Conservation (phyloP, 1,140 invertebrate species). For the Ectropis grisescens region DNA sequence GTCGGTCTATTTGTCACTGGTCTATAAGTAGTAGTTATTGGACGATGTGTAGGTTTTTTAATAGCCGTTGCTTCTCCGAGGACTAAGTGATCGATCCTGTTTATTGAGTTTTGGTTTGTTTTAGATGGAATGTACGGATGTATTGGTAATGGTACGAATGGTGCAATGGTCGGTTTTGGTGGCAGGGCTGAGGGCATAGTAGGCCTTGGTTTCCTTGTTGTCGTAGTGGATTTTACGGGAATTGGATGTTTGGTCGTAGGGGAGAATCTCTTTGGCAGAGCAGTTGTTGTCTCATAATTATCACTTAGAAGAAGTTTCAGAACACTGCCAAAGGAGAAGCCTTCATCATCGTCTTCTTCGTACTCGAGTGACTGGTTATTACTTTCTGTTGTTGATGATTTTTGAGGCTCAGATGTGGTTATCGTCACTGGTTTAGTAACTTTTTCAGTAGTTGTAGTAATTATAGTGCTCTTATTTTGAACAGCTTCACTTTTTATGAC, state of each 20-base stretch:
- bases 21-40: constrained; percentile 12
- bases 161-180: constrained; percentile 12
- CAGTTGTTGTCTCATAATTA: constrained; percentile 44
- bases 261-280: constrained; percentile 17
- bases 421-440: no score
- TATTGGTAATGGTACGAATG: constrained; percentile 31
- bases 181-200: constrained; percentile 6
- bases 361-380: constrained; percentile 27
- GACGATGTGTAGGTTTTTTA: constrained; percentile 23
- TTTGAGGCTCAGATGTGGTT: no score
- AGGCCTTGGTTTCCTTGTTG: constrained; percentile 3
- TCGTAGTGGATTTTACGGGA: constrained; percentile 18
- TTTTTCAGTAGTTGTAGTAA: constrained; percentile 14
- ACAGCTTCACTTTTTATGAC: no score
- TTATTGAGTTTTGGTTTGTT: constrained; percentile 24
- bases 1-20: constrained; percentile 11
- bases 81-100: constrained; percentile 53
- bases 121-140: constrained; percentile 29
- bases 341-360: constrained; percentile 59
- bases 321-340: constrained; percentile 72
- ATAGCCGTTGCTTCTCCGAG: constrained; percentile 54
- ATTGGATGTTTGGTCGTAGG: constrained; percentile 16
- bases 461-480: constrained; percentile 14
- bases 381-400: no score
- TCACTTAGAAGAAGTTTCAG: constrained; percentile 70